phyloP scores from a whole-genome alignment of 2,888 invertebrate species.

The Xanthia togata region DNA sequence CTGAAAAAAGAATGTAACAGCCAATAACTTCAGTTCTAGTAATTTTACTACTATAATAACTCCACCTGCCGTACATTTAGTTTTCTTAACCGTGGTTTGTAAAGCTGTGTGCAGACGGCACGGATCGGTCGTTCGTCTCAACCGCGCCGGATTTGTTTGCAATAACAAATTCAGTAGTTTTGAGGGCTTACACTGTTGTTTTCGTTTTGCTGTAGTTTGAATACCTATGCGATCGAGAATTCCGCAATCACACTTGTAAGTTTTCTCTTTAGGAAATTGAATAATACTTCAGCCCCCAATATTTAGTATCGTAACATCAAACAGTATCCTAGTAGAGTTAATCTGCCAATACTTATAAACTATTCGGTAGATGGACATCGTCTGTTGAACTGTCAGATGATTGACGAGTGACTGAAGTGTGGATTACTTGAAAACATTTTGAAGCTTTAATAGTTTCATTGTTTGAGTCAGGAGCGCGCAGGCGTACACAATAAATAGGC shows the following conservation, averaged over 20 bases:
- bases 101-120: constrained; percentile 14
- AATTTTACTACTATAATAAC: constrained; percentile 24
- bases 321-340: no score
- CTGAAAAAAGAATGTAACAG: constrained; percentile 19
- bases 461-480: background rate
- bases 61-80: constrained; percentile 10
- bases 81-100: background rate
- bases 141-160: background rate
- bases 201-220: background rate
- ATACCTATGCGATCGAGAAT: background rate
- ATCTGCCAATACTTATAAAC: constrained; percentile 2
- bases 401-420: background rate
- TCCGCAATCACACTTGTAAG: background rate
- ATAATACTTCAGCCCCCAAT: background rate
- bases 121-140: background rate
- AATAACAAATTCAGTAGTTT: constrained; percentile 8
- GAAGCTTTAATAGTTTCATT: constrained; percentile 2
- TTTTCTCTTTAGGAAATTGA: background rate
- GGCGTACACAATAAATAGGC: background rate
- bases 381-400: background rate
- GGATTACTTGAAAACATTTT: constrained; percentile 10
- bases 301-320: background rate
- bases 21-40: constrained; percentile 35
- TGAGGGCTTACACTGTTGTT: constrained; percentile 6
- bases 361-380: background rate